Percentiles rank a stretch among this genome's conserved stretches.
phyloP scores from a whole-genome alignment of 2,113 vertebrate genomes.

The Dendrocopos noguchii region DNA sequence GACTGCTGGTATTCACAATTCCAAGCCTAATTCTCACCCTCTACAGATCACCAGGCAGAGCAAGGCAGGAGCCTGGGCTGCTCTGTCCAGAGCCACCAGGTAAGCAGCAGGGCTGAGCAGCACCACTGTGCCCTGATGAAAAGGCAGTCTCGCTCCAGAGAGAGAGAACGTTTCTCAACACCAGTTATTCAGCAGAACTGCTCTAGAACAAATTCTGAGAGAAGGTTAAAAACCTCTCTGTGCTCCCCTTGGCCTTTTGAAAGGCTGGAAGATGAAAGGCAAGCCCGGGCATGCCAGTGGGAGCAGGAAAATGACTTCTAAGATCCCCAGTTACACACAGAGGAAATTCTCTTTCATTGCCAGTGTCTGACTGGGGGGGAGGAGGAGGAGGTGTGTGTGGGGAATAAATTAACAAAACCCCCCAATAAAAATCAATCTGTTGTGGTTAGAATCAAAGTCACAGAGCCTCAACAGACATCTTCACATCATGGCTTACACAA shows the following conservation, averaged over 20 bases:
- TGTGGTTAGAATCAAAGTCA: not conserved
- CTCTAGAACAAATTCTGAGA: not conserved
- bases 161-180: not conserved
- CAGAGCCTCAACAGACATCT: not conserved
- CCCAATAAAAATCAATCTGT: not conserved
- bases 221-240: not conserved
- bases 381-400: too few species aligned
- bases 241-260: not conserved
- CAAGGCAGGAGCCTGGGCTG: not conserved
- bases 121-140: not conserved
- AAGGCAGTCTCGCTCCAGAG: not conserved
- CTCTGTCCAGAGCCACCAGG: not conserved
- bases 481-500: not conserved
- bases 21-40: not conserved
- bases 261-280: constrained; percentile 38
- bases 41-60: not conserved
- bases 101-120: rapidly evolving
- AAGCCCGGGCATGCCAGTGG: not conserved
- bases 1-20: not conserved
- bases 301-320: not conserved
- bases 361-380: not conserved
- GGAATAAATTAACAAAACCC: not conserved
- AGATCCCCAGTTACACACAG: not conserved
- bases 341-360: not conserved
- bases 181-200: not conserved